Evolutionary conservation across 2,888 invertebrate genomes (phyloP), one percentile per base, ranked within the genome.

Genomic region (Clostera curtula): DNA sequence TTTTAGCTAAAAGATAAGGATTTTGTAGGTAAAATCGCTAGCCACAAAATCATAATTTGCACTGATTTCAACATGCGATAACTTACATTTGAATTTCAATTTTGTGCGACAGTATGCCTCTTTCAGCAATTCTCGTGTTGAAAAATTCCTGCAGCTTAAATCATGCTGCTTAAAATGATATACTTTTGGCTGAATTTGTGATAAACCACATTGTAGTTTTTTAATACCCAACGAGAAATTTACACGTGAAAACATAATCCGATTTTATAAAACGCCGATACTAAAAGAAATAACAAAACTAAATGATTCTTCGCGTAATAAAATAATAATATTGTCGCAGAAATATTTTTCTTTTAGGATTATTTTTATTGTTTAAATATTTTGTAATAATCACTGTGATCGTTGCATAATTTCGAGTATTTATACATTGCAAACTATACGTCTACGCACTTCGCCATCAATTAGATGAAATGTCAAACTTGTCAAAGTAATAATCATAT

Each of bases 1-100:
- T 95, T 67, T 95, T 95, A 1, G 94, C 95, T 95, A 57, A 36
- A 85, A 82, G 31, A 34, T 43, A 29, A 25, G 9, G 5, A 2
- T 12, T 12, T 14, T 12, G 5, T 7, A 24, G 20, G 15, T 22
- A 8, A 12, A 30, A 20, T 7, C 19, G 19, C 3, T 23, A 7
- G 24, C 14, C 10, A 23, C 25, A 11, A 27, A 25, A 7, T 9
- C 14, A 16, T 6, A 20, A 12, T 11, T 7, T 3, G 7, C 2
- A 17, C 7, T 23, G 2, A 19, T 14, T 21, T 2, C 11, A 24
- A 13, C 3, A 19, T 10, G 22, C 12, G 4, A 10, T 29, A 47
- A 88, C 90, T 88, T 84, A 91, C 91, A 91, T 79, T 87, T 85
- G 71, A 90, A 91, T 76, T 90, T 90, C 33, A 87, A 72, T 73